phyloP scores from a whole-genome alignment of 2,888 invertebrate species.

The Scaeva pyrastri region DNA sequence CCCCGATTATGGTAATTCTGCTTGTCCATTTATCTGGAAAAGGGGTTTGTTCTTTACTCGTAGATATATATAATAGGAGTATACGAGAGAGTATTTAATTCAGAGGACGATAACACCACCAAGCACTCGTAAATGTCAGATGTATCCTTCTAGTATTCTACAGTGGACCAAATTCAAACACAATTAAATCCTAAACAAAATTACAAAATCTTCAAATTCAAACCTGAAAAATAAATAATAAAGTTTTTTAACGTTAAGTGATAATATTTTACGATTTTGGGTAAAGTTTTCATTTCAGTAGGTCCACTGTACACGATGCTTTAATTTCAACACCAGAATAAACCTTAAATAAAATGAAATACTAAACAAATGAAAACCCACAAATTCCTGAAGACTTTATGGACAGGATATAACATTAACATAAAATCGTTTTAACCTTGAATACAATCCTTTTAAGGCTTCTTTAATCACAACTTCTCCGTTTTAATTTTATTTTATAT shows the following conservation, averaged over 20 bases:
- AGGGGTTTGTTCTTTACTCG: background rate
- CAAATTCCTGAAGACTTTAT: too few relatives aligned
- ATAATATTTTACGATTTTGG: too few relatives aligned
- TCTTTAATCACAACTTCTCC: slow-evolving; percentile 1
- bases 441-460: background rate
- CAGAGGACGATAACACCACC: background rate
- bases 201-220: too few relatives aligned
- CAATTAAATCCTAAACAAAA: background rate
- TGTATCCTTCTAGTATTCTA: background rate
- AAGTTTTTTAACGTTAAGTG: too few relatives aligned
- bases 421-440: background rate
- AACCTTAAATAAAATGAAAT: background rate
- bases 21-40: slow-evolving; percentile 21
- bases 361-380: background rate
- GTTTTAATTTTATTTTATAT: background rate
- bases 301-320: background rate
- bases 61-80: too few relatives aligned
- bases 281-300: background rate
- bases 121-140: background rate
- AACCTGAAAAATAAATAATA: too few relatives aligned
- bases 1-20: slow-evolving; percentile 28
- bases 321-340: background rate
- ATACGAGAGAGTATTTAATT: slow-evolving; percentile 22
- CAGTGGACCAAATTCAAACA: background rate
- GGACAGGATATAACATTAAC: background rate